Evolutionary conservation across 2,797 vertebrate species (phyloP).

Genomic region (Microhierax caerulescens): DNA sequence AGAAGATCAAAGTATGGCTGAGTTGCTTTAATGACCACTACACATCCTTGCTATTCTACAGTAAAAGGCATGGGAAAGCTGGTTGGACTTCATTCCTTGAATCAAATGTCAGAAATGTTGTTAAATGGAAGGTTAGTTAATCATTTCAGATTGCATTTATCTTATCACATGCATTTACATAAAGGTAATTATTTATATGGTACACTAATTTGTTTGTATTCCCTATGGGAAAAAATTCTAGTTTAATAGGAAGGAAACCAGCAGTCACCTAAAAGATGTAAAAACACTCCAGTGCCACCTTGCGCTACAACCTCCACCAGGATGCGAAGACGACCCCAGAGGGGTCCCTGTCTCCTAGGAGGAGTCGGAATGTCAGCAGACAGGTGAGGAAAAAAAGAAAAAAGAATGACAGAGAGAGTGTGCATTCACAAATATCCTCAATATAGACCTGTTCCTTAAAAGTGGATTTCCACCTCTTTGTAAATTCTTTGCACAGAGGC

Average conservation of each 20-base stretch:
- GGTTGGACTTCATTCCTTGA: constrained; percentile 48
- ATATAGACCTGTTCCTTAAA: neutral
- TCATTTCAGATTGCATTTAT: constrained; percentile 61
- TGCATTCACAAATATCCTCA: neutral
- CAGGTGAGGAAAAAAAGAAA: neutral
- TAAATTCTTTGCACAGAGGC: neutral
- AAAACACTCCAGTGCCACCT: constrained; percentile 58
- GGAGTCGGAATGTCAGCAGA: neutral
- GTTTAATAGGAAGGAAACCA: neutral
- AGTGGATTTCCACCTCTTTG: neutral
- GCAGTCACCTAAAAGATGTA: neutral
- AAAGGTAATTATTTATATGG: constrained; percentile 64
- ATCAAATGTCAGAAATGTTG: constrained; percentile 55
- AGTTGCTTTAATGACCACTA: constrained; percentile 13
- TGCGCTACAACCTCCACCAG: neutral
- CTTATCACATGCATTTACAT: constrained; percentile 67
- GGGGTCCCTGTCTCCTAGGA: neutral
- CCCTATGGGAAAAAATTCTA: constrained; percentile 37
- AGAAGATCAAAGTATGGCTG: constrained; percentile 33
- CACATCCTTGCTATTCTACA: constrained; percentile 10
- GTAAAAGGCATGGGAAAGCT: constrained; percentile 32
- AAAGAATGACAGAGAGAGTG: neutral
- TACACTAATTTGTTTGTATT: constrained; percentile 60
- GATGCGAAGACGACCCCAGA: neutral
- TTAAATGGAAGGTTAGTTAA: constrained; percentile 70